phyloP scores from a whole-genome alignment of 2,113 vertebrate species.

The Trinectes maculatus region DNA sequence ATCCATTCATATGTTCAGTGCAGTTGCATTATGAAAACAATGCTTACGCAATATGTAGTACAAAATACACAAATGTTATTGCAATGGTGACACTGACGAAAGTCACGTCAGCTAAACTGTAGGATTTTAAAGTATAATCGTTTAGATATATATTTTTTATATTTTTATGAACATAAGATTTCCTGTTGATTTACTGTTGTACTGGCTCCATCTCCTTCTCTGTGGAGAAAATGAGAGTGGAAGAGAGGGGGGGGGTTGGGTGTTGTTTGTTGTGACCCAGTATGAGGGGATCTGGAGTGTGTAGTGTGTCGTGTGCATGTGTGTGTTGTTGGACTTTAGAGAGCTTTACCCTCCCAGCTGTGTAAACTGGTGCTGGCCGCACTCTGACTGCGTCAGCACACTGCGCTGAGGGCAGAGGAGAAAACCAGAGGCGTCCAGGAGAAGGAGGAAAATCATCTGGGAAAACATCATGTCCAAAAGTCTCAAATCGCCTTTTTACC shows the following conservation, averaged over 20 bases:
- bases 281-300: conserved; percentile 18
- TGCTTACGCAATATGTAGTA: no score
- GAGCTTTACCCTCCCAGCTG: conserved; percentile 65
- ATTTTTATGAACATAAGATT: no score
- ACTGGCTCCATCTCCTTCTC: conserved; percentile 7
- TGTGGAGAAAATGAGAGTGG: conserved; percentile 20
- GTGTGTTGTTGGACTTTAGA: conserved; percentile 29
- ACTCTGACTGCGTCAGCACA: conserved; percentile 64
- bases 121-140: no score
- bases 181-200: background rate
- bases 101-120: no score
- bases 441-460: no score
- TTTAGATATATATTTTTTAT: no score
- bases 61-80: no score
- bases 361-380: conserved; percentile 60
- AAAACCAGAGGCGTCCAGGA: conserved; percentile 9
- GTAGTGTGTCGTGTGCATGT: conserved; percentile 24
- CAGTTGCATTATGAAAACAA: no score
- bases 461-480: no score
- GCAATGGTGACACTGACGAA: no score
- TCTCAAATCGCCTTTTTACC: no score
- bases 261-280: conserved; percentile 31
- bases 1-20: no score
- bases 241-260: conserved; percentile 7
- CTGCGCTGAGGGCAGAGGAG: conserved; percentile 12